Percentiles rank a stretch among this genome's conserved stretches.
Conservation (phyloP, 2,113 vertebrate species). For the Rhinichthys klamathensis region DNA sequence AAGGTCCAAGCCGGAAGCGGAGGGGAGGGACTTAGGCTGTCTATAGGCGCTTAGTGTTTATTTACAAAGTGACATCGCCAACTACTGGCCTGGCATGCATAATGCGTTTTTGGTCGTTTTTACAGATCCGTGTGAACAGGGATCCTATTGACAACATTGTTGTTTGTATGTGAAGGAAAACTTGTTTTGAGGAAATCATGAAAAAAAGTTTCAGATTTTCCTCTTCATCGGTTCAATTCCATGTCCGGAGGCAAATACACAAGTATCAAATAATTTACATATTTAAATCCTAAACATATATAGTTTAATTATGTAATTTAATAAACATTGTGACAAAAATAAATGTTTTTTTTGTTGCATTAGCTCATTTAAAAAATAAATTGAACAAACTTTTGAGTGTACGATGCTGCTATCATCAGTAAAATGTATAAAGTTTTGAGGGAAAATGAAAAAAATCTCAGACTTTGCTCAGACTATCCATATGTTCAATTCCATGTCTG, state of each 20-base stretch:
- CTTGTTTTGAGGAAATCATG: too few relatives aligned
- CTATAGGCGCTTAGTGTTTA: too few relatives aligned
- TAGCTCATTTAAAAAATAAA: not conserved
- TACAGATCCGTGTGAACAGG: too few relatives aligned
- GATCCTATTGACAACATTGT: too few relatives aligned
- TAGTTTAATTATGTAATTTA: not conserved
- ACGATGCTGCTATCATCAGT: not conserved
- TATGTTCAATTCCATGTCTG: slow-evolving; percentile 4
- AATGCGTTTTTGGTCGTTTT: too few relatives aligned
- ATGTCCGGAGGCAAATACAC: not conserved
- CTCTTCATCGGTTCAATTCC: not conserved
- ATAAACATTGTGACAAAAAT: not conserved
- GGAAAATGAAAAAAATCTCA: slow-evolving; percentile 7
- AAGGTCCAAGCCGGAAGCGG: too few relatives aligned
- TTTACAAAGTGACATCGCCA: too few relatives aligned
- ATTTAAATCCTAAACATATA: not conserved
- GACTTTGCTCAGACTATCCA: not conserved
- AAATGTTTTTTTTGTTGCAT: not conserved
- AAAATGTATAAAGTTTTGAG: not conserved
- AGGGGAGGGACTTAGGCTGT: too few relatives aligned
- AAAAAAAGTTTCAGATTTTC: not conserved
- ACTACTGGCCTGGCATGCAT: too few relatives aligned
- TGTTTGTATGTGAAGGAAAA: too few relatives aligned
- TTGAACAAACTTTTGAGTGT: not conserved
- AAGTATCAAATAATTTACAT: not conserved